Evolutionary conservation across 2,888 invertebrate genomes (phyloP).

Genomic region (Zygaena filipendulae): DNA sequence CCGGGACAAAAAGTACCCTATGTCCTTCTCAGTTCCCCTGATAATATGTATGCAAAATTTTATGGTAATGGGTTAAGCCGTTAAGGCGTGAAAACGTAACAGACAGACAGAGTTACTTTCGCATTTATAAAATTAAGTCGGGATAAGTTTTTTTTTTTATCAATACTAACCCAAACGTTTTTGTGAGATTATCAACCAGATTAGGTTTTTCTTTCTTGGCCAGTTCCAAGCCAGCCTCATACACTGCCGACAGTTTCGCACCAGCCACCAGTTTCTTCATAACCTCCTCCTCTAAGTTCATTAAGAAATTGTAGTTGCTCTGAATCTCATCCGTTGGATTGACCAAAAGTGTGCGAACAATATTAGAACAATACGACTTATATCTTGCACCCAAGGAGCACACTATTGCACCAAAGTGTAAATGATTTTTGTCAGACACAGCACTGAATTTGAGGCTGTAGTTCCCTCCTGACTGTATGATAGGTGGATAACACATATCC

Average conservation of each 20-base stretch:
- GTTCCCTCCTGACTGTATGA: slow-evolving; percentile 98
- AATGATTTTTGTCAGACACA: slow-evolving; percentile 89
- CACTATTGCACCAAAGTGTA: slow-evolving; percentile 97
- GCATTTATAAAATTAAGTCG: too few relatives aligned
- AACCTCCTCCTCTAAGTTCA: slow-evolving; percentile 91
- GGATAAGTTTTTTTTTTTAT: too few relatives aligned
- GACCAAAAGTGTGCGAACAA: slow-evolving; percentile 95
- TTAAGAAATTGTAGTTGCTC: slow-evolving; percentile 91
- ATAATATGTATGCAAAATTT: too few relatives aligned
- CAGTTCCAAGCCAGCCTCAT: slow-evolving; percentile 81
- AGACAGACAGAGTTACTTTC: too few relatives aligned
- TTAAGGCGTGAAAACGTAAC: too few relatives aligned
- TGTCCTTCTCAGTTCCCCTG: too few relatives aligned
- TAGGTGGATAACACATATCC: slow-evolving; percentile 98
- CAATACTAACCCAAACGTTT: slow-evolving; percentile 87
- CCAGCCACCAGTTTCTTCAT: slow-evolving; percentile 86
- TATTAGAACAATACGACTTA: slow-evolving; percentile 98
- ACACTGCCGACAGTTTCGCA: slow-evolving; percentile 86
- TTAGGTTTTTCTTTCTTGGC: slow-evolving; percentile 89
- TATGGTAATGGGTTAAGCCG: too few relatives aligned
- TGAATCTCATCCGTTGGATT: slow-evolving; percentile 86
- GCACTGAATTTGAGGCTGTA: slow-evolving; percentile 98
- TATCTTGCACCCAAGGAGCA: slow-evolving; percentile 95
- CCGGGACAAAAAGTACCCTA: too few relatives aligned
- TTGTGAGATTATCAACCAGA: slow-evolving; percentile 90